phyloP scores from a whole-genome alignment of 1,140 invertebrate species.

The Lepeophtheirus salmonis region DNA sequence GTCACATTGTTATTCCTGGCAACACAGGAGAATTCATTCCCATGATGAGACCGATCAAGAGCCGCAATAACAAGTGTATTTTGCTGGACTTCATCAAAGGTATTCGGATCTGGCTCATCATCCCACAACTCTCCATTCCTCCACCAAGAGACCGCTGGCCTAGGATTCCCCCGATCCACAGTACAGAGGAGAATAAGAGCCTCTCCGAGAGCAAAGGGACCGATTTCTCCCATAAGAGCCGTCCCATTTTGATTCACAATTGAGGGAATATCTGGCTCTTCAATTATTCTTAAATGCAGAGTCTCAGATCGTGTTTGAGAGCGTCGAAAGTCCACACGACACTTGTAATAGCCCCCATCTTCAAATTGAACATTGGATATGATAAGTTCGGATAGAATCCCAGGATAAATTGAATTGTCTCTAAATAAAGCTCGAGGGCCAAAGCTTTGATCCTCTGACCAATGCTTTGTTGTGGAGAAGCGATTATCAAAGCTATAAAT shows the following conservation, averaged over 20 bases:
- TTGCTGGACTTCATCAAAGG: slow-evolving; percentile 10
- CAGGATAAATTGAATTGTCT: background rate
- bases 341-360: slow-evolving; percentile 21
- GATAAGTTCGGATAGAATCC: slow-evolving; percentile 3
- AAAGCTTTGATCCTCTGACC: slow-evolving; percentile 14
- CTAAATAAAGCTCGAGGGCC: slow-evolving; percentile 14
- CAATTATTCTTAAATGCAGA: slow-evolving; percentile 20
- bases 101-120: slow-evolving; percentile 7
- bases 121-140: slow-evolving; percentile 9
- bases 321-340: slow-evolving; percentile 21
- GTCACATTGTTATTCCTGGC: slow-evolving; percentile 15
- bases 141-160: slow-evolving; percentile 4
- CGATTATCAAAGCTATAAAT: slow-evolving; percentile 12
- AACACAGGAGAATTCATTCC: background rate
- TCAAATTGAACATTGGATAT: slow-evolving; percentile 11
- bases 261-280: slow-evolving; percentile 16
- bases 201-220: slow-evolving; percentile 6
- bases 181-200: slow-evolving; percentile 7
- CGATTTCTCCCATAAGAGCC: slow-evolving; percentile 8
- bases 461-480: slow-evolving; percentile 13
- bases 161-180: slow-evolving; percentile 6
- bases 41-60: slow-evolving; percentile 6
- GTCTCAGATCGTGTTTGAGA: slow-evolving; percentile 19
- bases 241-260: slow-evolving; percentile 8
- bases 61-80: slow-evolving; percentile 10